phyloP scores from a whole-genome alignment of 2,888 invertebrate genomes.

The Metallyticus violacea region DNA sequence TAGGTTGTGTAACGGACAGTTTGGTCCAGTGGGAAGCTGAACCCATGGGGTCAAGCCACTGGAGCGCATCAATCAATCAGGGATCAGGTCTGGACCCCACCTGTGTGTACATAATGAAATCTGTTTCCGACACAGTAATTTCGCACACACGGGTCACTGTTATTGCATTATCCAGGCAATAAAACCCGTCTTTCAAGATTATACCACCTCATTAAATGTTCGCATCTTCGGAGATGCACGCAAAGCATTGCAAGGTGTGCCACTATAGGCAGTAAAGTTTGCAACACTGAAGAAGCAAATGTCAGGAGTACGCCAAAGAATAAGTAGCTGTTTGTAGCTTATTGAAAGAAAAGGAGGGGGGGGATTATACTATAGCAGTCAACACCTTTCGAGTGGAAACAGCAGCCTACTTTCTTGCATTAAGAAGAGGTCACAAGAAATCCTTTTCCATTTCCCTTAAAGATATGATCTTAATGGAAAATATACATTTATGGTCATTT shows the following conservation, averaged over 20 bases:
- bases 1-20: not conserved
- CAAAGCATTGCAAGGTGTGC: not conserved
- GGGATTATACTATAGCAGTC: too few species aligned
- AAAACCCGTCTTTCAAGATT: not conserved
- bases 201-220: not conserved
- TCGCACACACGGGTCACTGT: not conserved
- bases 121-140: not conserved
- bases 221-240: not conserved
- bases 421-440: too few species aligned
- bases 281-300: not conserved
- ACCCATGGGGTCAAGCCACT: too few species aligned
- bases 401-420: too few species aligned
- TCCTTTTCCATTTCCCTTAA: too few species aligned
- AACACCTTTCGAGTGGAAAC: too few species aligned
- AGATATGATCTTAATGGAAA: too few species aligned
- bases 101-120: not conserved
- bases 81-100: not conserved
- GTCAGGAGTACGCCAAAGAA: not conserved
- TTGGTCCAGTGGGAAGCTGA: not conserved
- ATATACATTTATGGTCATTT: too few species aligned
- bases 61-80: not conserved
- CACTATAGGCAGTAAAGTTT: not conserved
- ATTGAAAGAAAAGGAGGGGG: too few species aligned
- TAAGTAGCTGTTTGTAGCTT: too few species aligned
- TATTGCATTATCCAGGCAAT: not conserved